Percentiles rank a stretch among this genome's conserved stretches.
Conservation (phyloP, 2,797 vertebrate genomes). For the Eulemur coronatus region DNA sequence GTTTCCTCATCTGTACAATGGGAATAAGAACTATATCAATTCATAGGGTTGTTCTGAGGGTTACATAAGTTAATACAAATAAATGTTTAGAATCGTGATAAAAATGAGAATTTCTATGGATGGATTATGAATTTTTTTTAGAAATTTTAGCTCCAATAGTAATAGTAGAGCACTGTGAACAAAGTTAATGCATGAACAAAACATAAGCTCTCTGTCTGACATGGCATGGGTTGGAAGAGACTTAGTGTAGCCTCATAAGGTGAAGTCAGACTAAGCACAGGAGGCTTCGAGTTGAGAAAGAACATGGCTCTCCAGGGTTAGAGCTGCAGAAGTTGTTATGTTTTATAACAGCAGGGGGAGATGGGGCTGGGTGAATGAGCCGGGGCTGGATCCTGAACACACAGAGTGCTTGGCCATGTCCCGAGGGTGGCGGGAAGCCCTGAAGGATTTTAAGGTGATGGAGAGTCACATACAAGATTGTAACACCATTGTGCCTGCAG, state of each 20-base stretch:
- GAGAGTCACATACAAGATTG: background rate
- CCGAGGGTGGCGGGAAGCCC: background rate
- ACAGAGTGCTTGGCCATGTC: background rate
- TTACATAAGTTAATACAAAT: background rate
- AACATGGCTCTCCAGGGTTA: background rate
- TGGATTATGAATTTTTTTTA: background rate
- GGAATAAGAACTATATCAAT: background rate
- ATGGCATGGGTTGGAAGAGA: background rate
- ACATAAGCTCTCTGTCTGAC: background rate
- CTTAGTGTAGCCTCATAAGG: background rate
- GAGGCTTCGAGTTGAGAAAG: background rate
- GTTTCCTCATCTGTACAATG: constrained; percentile 34
- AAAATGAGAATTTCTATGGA: background rate
- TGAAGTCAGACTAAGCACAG: background rate
- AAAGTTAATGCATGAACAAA: background rate
- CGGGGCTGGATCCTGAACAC: background rate
- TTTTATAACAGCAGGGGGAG: background rate
- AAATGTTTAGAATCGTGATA: background rate
- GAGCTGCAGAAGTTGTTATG: background rate
- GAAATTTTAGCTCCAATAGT: background rate
- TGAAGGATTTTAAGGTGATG: background rate
- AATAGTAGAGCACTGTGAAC: background rate
- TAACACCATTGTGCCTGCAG: background rate
- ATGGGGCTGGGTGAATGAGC: background rate
- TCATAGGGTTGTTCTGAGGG: background rate